Percentiles rank a stretch among this genome's conserved stretches.
phyloP scores from a whole-genome alignment of 2,113 vertebrate species.

The Mormyrus lacerda region DNA sequence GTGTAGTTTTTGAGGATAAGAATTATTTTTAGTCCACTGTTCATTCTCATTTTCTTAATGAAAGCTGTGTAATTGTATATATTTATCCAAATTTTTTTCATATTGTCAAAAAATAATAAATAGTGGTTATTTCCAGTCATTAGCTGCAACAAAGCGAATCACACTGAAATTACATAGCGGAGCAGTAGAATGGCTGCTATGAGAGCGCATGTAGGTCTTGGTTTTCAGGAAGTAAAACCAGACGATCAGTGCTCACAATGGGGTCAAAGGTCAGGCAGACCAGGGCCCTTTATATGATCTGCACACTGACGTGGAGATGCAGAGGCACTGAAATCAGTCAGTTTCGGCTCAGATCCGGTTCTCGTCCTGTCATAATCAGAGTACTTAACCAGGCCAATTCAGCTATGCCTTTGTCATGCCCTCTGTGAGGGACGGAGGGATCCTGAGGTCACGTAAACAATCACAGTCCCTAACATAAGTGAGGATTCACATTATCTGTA shows the following conservation, averaged over 20 bases:
- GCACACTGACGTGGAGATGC: neutral
- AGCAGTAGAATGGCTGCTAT: neutral
- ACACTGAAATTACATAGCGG: neutral
- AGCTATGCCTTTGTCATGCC: neutral
- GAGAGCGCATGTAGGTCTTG: neutral
- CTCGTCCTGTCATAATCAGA: neutral
- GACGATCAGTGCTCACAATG: neutral
- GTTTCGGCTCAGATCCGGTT: neutral
- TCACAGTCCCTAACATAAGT: neutral
- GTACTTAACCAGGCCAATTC: neutral
- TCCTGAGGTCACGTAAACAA: neutral
- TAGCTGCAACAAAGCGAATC: neutral
- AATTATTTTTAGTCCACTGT: neutral
- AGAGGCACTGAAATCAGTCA: neutral
- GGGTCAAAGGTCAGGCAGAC: neutral
- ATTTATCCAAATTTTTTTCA: neutral
- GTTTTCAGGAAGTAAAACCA: neutral
- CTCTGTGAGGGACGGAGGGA: neutral
- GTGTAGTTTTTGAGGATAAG: neutral
- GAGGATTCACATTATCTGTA: neutral
- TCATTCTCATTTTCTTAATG: neutral
- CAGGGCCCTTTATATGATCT: neutral
- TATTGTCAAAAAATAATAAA: neutral
- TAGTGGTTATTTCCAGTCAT: neutral
- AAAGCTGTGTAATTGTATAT: neutral